Base-by-base conservation (phyloP, 2,888 invertebrate species). In the Zhengitettix transpicula region DNA sequence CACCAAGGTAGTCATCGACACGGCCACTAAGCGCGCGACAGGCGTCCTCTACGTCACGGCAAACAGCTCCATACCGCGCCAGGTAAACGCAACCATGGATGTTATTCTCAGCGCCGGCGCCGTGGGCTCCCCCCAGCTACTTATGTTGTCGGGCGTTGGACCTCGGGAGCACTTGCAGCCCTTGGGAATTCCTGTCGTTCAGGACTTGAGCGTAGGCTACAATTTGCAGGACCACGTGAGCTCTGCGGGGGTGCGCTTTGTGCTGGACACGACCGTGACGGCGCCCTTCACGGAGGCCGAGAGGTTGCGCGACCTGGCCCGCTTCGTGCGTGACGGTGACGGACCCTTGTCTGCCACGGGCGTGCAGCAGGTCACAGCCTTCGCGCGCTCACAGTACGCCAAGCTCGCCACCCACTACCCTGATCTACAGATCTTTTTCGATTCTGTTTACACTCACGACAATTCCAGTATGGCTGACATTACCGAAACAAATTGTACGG, bases 141-240 rank as follows among this genome's bases (percentile, higher is more conserved):
- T 98, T 51, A 92, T 96, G 91, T 72, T 98, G 0, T 94, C 93
- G 11, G 98, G 90, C 3, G 80, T 96, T 14, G 90, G 90, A 0
- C 87, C 88, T 0, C 77, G 80, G 57, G 81, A 81, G 28, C 84
- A 90, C 67, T 69, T 91, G 60, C 74, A 77, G n/a, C 82, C 84
- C 66, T 82, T 84, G 65, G 78, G 82, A 58, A 90, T 93, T 65
- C 89, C 89, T 0, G 75, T 90, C 0, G 81, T 92, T 56, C 84
- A 88, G 68, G 87, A 93, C 69, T 74, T 90, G 1, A 82, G 81
- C 65, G 93, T 94, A 0, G 94, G 94, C 0, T 77, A 85, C 63
- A 93, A 93, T 70, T 76, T 94, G 44, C 92, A 93, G 40, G 93
- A 93, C 69, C 93, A 93, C 69, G 82, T 93, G n/a, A 91, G 89